Evolutionary conservation across 2,888 invertebrate genomes (phyloP), one percentile per base, ranked within the genome.

Genomic region (Limulus polyphemus): DNA sequence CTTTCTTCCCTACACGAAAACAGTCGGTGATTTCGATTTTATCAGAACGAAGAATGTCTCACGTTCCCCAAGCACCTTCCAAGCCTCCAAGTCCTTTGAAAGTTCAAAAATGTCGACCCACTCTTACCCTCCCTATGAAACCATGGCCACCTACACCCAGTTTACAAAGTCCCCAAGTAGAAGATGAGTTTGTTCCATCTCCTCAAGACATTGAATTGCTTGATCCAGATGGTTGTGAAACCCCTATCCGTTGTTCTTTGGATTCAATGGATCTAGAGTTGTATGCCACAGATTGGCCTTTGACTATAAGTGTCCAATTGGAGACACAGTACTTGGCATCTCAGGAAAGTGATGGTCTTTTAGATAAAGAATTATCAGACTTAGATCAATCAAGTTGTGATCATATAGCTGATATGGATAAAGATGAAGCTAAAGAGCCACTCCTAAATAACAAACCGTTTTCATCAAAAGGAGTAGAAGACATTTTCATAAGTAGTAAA

Each of bases 221-320:
- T 17, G 70, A 70, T 57, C 70, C 70, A 10, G 70, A 70, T 55
- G 70, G 70, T 10, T 70, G 70, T 57, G 67, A 67, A 50, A 68
- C 68, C 4, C 68, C 68, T 4, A 58, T 62, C 11, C 61, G 62
- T 10, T 61, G 56, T 47, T 62, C 64, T 49, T 58, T 56, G 58
- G 57, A 64, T 13, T 65, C 67, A 9, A 66, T 68, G 64, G 65
- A 68, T 59, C 64, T 68, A 62, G 68, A 68, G 55, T 64, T 68
- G 17, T 68, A 68, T 32, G 59, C 65, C 11, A 61, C 63, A 49
- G 62, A 61, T 54, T 65, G 64, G 17, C 68, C 68, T 46, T 64
- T 68, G 11, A 65, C 68, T 11, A 62, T 67, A 2, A 58, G 65
- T 13, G 67, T 68, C 10, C 68, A 66, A 51, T 55, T 68, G 2